phyloP scores from a whole-genome alignment of 1,140 invertebrate genomes.

The Drosophila ogumai region DNA sequence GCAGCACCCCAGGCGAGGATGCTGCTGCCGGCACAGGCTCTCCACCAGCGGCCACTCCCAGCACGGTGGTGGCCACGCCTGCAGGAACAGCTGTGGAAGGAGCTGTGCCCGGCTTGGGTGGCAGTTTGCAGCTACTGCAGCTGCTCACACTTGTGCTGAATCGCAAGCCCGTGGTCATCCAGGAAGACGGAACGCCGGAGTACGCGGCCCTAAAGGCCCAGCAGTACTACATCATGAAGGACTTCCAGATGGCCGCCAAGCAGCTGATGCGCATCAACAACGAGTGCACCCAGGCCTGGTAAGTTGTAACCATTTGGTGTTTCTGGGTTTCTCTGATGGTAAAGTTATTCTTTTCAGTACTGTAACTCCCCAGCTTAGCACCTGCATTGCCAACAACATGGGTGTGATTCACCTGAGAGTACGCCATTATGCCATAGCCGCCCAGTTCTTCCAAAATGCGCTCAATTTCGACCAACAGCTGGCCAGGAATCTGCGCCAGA shows the following conservation, averaged over 20 bases:
- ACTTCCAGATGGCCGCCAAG: constrained; percentile 86
- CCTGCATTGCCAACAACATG: constrained; percentile 95
- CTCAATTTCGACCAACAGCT: constrained; percentile 91
- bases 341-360: constrained; percentile 84
- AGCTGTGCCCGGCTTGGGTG: constrained; percentile 44
- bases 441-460: constrained; percentile 94
- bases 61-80: constrained; percentile 58
- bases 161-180: constrained; percentile 85
- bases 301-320: not conserved
- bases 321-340: not conserved
- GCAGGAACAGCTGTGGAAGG: constrained; percentile 61
- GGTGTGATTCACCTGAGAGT: constrained; percentile 94
- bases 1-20: constrained; percentile 61
- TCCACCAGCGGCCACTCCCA: constrained; percentile 5
- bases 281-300: constrained; percentile 58
- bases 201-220: constrained; percentile 85
- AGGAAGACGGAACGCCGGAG: constrained; percentile 83
- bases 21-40: constrained; percentile 9
- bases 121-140: constrained; percentile 85
- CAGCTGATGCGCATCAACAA: constrained; percentile 85
- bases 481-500: constrained; percentile 84
- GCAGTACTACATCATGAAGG: constrained; percentile 86
- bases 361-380: constrained; percentile 88
- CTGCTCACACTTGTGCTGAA: constrained; percentile 86
- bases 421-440: constrained; percentile 94